Evolutionary conservation across 2,888 invertebrate genomes (phyloP), one percentile per base, ranked within the genome.

Genomic region (Zonitis immaculata): DNA sequence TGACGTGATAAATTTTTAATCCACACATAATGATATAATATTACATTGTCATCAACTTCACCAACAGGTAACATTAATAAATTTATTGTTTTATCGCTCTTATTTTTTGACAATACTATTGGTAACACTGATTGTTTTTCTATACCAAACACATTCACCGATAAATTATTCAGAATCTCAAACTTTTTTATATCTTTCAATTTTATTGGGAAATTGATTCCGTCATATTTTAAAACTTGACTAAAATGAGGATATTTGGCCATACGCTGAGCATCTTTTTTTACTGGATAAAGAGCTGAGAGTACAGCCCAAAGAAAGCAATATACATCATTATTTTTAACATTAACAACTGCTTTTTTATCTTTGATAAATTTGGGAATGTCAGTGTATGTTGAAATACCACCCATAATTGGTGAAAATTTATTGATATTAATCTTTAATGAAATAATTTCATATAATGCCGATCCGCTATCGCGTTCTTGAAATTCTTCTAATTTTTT

Each of bases 241-340:
- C 52, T 50, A 48, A 58, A 62, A 46, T 65, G 53, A 3, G 63
- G 62, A 49, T 68, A 68, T 11, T 52, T 53, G 7, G 52, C 44
- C 9, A 52, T 14, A 45, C 59, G 46, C 45, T 16, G 63, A 32
- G 11, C 39, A 3, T 50, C 63, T 1, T 9, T 20, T 39, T 28
- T 45, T 25, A 48, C 51, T 1, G 63, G 61, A 51, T 54, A 54
- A 30, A 67, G 39, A 30, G 65, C 63, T 20, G 62, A 56, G 11
- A 60, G 46, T 30, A 67, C 50, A 35, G 63, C 55, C 64, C 64
- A 67, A 1, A 57, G 55, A 54, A 67, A 68, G 50, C 66, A 66
- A n/a, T 52, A 44, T 14, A 57, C 16, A 55, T 67, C 67, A 7
- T 61, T n/a, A 50, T 0, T n/a, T n/a, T n/a, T n/a, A 69, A n/a